Evolutionary conservation across 2,888 invertebrate species (phyloP).

Genomic region (Choristoneura rosaceana): DNA sequence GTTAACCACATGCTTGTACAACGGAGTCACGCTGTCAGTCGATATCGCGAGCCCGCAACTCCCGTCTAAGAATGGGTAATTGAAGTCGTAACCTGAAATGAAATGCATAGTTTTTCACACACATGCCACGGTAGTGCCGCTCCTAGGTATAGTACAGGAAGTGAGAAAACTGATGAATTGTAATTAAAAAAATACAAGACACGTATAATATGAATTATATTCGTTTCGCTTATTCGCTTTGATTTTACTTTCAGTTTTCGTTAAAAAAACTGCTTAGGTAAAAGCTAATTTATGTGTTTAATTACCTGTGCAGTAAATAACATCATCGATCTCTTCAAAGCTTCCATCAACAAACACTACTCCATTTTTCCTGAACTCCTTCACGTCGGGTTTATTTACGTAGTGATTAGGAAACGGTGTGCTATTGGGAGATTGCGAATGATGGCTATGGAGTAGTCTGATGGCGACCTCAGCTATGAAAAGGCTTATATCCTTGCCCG

Average conservation of each 20-base stretch:
- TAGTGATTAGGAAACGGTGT: conserved; percentile 79
- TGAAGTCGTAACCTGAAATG: conserved; percentile 88
- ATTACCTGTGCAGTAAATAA: conserved; percentile 90
- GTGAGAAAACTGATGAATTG: no score
- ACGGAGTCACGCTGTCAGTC: conserved; percentile 86
- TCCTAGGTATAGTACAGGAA: no score
- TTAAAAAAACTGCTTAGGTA: no score
- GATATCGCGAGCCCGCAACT: conserved; percentile 86
- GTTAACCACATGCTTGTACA: conserved; percentile 92
- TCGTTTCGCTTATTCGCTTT: no score
- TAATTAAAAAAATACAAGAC: no score
- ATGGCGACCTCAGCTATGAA: conserved; percentile 82
- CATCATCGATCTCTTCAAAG: conserved; percentile 85
- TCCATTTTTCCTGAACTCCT: conserved; percentile 77
- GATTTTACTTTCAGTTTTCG: no score
- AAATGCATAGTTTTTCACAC: neutral
- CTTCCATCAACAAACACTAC: conserved; percentile 87
- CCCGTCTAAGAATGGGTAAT: conserved; percentile 89
- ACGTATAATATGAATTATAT: no score
- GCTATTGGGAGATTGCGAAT: conserved; percentile 67
- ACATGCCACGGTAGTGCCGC: no score
- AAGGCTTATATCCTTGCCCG: conserved; percentile 89
- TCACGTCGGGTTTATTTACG: conserved; percentile 80
- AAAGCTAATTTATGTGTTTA: no score
- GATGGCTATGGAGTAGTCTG: conserved; percentile 82